A percentile compares a stretch with the other conserved stretches of the same genome.
phyloP scores from a whole-genome alignment of 2,888 invertebrate species.

The Cartodere bifasciata region DNA sequence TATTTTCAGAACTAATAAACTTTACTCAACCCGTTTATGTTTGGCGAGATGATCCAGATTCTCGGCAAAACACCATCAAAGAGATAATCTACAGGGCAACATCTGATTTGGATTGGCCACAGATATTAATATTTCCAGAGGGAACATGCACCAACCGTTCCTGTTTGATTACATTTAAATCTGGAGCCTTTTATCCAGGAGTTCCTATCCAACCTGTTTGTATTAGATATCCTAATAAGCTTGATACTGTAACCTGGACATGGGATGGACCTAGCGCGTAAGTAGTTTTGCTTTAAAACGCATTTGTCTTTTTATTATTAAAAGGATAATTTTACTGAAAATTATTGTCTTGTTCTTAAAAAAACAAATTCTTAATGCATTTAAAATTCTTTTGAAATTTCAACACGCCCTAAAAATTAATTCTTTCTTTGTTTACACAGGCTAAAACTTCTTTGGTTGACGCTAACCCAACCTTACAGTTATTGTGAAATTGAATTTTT shows the following conservation, averaged over 20 bases:
- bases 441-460: constrained; percentile 73
- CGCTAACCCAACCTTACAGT: constrained; percentile 77
- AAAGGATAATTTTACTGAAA: background rate
- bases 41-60: constrained; percentile 84
- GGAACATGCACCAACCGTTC: constrained; percentile 93
- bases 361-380: no score
- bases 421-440: constrained; percentile 41
- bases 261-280: constrained; percentile 93
- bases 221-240: constrained; percentile 78
- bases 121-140: constrained; percentile 90
- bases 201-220: constrained; percentile 92
- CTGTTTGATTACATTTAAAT: constrained; percentile 79
- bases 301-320: background rate
- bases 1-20: constrained; percentile 66
- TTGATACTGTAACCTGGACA: constrained; percentile 85
- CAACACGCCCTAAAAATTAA: background rate
- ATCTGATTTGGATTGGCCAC: constrained; percentile 80
- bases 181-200: constrained; percentile 90
- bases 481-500: constrained; percentile 84
- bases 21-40: constrained; percentile 94
- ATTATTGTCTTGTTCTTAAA: background rate
- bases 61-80: constrained; percentile 78
- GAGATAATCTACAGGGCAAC: constrained; percentile 77
- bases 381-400: no score
- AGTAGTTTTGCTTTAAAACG: no score